Evolutionary conservation across 2,113 vertebrate genomes (phyloP).

Genomic region (Tyto alba): DNA sequence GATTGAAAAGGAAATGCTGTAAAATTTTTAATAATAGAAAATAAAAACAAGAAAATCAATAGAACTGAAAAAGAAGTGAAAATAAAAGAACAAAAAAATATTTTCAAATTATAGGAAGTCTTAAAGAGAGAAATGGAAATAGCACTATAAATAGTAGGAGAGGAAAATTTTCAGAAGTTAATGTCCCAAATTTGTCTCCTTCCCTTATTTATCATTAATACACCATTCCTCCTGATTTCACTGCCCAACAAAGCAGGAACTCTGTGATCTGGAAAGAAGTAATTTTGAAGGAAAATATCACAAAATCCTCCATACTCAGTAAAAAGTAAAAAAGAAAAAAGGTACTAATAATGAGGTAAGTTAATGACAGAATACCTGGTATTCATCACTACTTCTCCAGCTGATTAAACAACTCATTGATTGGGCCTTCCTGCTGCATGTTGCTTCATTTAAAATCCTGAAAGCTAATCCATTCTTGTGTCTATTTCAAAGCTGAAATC

Average conservation of each 20-base stretch:
- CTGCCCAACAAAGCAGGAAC: background rate
- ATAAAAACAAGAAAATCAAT: background rate
- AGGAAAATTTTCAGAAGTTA: background rate
- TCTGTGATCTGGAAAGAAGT: background rate
- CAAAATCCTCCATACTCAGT: background rate
- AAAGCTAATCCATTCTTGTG: background rate
- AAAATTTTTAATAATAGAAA: background rate
- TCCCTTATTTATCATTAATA: background rate
- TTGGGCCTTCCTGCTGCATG: background rate
- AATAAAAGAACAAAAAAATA: background rate
- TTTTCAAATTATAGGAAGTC: background rate
- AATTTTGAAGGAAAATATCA: background rate
- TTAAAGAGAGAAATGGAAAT: background rate
- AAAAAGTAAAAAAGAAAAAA: background rate
- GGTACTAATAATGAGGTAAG: background rate
- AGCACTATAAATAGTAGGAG: background rate
- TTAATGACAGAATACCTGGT: background rate
- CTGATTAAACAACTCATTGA: background rate
- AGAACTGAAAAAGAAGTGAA: background rate
- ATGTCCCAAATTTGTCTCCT: background rate
- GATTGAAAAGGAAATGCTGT: background rate
- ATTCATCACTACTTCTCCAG: background rate
- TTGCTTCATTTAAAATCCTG: conserved; percentile 26
- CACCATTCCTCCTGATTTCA: background rate
- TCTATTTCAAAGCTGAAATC: background rate